Conservation (phyloP, 2,797 vertebrate species). For the Lagorchestes hirsutus region DNA sequence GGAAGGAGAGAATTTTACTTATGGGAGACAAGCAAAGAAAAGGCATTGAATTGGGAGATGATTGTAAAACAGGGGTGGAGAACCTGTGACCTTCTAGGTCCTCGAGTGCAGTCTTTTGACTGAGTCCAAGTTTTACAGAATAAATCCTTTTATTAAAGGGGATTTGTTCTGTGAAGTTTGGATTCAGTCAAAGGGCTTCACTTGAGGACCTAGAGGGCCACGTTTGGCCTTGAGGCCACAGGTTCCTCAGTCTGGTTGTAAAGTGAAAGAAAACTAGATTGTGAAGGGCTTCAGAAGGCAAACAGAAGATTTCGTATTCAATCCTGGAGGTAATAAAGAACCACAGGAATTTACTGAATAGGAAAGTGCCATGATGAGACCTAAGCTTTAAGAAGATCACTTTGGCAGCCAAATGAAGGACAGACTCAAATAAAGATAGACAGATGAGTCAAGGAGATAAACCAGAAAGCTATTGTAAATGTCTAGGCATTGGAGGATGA, state of each 20-base stretch:
- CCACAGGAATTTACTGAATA: neutral
- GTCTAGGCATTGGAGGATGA: neutral
- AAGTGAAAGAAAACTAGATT: neutral
- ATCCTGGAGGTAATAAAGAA: neutral
- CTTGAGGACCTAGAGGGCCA: too few species aligned
- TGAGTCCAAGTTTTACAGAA: too few species aligned
- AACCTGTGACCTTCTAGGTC: too few species aligned
- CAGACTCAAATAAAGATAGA: neutral
- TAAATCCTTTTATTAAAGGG: too few species aligned
- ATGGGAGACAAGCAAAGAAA: neutral
- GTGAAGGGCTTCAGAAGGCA: neutral
- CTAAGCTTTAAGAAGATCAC: neutral
- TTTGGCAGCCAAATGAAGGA: neutral
- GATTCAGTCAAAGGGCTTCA: too few species aligned
- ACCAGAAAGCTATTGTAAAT: neutral
- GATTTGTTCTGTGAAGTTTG: too few species aligned
- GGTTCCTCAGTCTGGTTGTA: neutral
- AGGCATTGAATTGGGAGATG: neutral
- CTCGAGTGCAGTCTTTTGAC: too few species aligned
- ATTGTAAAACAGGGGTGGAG: neutral
- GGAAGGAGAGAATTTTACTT: neutral
- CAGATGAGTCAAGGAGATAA: neutral
- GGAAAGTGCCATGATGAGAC: neutral
- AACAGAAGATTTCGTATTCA: neutral
- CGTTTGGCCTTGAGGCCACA: too few species aligned